Evolutionary conservation across 2,113 vertebrate genomes (phyloP).

Genomic region (Bos indicus): DNA sequence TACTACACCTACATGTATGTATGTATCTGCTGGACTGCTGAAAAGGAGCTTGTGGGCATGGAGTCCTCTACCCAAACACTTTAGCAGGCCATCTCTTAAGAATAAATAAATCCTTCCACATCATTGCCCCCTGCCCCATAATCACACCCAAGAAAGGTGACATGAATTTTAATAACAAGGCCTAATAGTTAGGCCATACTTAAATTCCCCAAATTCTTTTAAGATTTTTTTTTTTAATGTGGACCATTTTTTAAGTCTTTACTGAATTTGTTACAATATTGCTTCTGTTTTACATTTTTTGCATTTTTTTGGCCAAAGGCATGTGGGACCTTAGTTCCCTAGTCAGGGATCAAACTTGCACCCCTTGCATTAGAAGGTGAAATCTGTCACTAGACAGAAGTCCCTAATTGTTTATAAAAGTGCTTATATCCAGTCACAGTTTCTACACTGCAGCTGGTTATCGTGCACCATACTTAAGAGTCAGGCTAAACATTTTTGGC

Average conservation of each 20-base stretch:
- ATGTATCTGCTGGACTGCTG: neutral
- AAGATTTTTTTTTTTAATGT: neutral
- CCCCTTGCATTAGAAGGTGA: neutral
- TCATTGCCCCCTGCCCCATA: neutral
- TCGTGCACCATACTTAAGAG: neutral
- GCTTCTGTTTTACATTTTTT: neutral
- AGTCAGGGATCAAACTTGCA: neutral
- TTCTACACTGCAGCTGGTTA: neutral
- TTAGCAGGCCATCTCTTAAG: neutral
- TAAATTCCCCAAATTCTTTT: neutral
- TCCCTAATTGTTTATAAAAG: neutral
- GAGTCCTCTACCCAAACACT: neutral
- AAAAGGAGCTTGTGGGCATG: neutral
- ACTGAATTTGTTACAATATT: neutral
- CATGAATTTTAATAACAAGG: neutral
- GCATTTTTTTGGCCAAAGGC: neutral
- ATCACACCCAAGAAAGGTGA: neutral
- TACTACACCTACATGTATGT: neutral
- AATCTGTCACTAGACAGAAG: neutral
- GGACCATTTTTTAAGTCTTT: neutral
- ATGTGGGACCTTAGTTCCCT: neutral
- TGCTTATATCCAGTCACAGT: neutral
- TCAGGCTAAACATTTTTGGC: neutral
- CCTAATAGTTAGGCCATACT: neutral
- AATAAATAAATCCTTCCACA: neutral